Conservation (phyloP, 2,888 invertebrate species). For the Agrenia bidenticulata region DNA sequence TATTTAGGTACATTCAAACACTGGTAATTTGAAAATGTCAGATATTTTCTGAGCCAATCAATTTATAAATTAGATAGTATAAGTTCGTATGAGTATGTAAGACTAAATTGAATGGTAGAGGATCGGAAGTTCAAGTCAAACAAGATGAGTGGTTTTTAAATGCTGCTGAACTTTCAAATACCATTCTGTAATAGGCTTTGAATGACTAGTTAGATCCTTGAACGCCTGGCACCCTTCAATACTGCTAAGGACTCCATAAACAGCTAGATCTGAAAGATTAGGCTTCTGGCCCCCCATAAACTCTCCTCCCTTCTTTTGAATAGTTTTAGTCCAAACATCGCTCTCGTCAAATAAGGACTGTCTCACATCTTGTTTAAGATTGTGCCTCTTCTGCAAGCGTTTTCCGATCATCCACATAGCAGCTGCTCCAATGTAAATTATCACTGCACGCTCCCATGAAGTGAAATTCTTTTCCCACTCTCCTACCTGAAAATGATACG, state of each 20-base stretch:
- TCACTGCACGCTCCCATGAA: constrained; percentile 76
- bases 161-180: constrained; percentile 37
- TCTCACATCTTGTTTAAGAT: constrained; percentile 83
- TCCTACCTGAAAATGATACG: constrained; percentile 63
- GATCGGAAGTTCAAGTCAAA: too few relatives aligned
- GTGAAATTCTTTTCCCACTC: constrained; percentile 90
- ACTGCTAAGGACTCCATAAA: constrained; percentile 85
- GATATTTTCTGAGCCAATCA: too few relatives aligned
- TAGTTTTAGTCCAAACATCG: constrained; percentile 72
- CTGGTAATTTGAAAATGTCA: too few relatives aligned
- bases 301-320: constrained; percentile 66
- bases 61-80: too few relatives aligned
- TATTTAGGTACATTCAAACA: too few relatives aligned
- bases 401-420: constrained; percentile 94
- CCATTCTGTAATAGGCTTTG: constrained; percentile 63
- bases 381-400: constrained; percentile 78
- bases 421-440: constrained; percentile 87
- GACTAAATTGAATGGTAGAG: too few relatives aligned
- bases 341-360: constrained; percentile 86
- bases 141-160: constrained; percentile 17
- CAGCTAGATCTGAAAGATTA: constrained; percentile 87
- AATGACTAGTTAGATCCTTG: constrained; percentile 72
- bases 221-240: constrained; percentile 93
- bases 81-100: too few relatives aligned
- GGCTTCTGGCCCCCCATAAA: constrained; percentile 87